phyloP scores from a whole-genome alignment of 2,888 invertebrate species.

The Sarcophaga caerulescens region DNA sequence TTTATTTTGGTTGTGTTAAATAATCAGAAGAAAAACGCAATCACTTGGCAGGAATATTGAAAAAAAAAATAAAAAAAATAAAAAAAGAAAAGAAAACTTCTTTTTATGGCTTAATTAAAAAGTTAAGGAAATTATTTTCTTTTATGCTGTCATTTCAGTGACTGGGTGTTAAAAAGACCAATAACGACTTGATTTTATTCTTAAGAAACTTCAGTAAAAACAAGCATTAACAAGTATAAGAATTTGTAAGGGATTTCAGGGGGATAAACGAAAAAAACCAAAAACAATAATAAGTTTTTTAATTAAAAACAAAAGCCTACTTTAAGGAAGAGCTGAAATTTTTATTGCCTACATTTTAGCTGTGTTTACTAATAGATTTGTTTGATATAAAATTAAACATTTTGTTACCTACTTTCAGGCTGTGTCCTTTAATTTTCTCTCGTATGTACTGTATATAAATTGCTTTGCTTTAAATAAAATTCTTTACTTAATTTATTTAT shows the following conservation, averaged over 20 bases:
- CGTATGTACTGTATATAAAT: too few relatives aligned
- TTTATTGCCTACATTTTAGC: too few relatives aligned
- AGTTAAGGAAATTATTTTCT: constrained; percentile 30
- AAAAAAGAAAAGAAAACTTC: constrained; percentile 35
- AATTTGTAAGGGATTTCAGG: too few relatives aligned
- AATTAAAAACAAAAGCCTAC: too few relatives aligned
- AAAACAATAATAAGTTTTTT: too few relatives aligned
- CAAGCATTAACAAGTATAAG: too few relatives aligned
- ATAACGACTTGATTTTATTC: neutral
- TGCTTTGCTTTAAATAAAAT: neutral
- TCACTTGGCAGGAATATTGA: neutral
- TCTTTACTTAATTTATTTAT: neutral
- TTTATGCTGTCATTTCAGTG: neutral
- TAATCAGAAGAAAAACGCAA: neutral
- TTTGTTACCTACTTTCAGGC: too few relatives aligned
- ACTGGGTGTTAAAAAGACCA: neutral
- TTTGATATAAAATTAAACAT: too few relatives aligned
- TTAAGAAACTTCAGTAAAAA: neutral
- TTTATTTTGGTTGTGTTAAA: neutral
- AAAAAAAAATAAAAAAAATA: constrained; percentile 20
- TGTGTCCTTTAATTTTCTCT: too few relatives aligned
- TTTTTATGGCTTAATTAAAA: constrained; percentile 55
- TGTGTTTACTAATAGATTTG: too few relatives aligned
- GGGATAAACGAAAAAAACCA: too few relatives aligned
- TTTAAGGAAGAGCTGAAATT: too few relatives aligned